These are phyloP conservation scores for Meandrina meandrites DNA, from an alignment of 92 coral and sea anemone species.

Conservation along the genomic window DNA sequence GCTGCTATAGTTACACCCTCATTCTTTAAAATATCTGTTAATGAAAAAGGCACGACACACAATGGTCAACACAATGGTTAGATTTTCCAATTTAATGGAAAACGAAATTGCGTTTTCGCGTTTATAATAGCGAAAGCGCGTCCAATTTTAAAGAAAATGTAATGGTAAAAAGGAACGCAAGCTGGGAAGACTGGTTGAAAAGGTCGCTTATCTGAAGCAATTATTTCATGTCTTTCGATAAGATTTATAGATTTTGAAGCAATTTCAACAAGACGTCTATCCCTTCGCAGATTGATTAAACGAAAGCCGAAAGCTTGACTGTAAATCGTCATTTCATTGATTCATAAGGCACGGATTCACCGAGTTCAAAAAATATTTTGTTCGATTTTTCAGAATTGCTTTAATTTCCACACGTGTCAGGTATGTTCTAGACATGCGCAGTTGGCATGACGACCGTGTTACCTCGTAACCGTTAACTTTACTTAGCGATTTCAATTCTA, in stretches of 20 bases:
- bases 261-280: constrained; percentile 5
- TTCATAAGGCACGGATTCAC: not conserved
- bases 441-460: constrained; percentile 33
- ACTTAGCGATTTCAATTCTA: constrained; percentile 33
- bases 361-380: not conserved
- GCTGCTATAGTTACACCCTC: constrained; percentile 71
- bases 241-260: constrained; percentile 13
- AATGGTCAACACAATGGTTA: constrained; percentile 32
- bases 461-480: constrained; percentile 49
- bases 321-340: not conserved
- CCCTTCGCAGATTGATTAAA: constrained; percentile 2
- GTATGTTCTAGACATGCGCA: constrained; percentile 16
- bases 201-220: not conserved
- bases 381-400: not conserved
- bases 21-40: constrained; percentile 72
- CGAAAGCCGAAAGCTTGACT: not conserved
- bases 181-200: not conserved
- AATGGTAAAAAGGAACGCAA: not conserved
- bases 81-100: constrained; percentile 30
- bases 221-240: not conserved
- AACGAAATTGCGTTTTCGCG: constrained; percentile 31
- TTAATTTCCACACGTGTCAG: not conserved
- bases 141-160: constrained; percentile 1
- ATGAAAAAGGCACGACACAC: constrained; percentile 36
- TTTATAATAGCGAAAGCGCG: not conserved